Evolutionary conservation across 2,797 vertebrate species (phyloP).

Genomic region (Enteromius viviparus): DNA sequence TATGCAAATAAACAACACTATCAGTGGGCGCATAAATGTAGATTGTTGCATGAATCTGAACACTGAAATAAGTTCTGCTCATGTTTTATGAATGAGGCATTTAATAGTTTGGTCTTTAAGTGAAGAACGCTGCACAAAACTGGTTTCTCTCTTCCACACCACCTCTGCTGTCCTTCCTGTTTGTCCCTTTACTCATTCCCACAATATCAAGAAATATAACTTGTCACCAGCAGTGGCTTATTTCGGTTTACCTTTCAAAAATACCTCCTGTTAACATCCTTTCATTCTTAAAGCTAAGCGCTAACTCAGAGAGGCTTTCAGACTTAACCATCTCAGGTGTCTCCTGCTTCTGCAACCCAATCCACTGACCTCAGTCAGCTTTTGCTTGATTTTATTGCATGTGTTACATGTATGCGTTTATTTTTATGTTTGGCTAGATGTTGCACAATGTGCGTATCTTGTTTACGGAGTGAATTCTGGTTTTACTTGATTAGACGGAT

Average conservation of each 20-base stretch:
- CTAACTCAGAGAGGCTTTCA: conserved; percentile 51
- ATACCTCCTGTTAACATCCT: conserved; percentile 51
- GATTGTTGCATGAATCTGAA: background rate
- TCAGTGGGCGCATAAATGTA: background rate
- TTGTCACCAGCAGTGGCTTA: conserved; percentile 30
- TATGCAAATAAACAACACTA: no score
- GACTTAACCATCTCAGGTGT: conserved; percentile 35
- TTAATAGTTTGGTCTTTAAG: conserved; percentile 15
- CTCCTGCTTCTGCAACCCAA: conserved; percentile 23
- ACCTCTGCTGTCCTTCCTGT: conserved; percentile 53
- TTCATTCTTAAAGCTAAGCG: conserved; percentile 53
- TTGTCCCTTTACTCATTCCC: conserved; percentile 29
- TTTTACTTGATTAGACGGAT: conserved; percentile 1
- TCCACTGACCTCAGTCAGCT: conserved; percentile 36
- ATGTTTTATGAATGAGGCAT: conserved; percentile 25
- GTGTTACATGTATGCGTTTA: conserved; percentile 34
- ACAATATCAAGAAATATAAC: conserved; percentile 35
- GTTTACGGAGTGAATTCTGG: conserved; percentile 3
- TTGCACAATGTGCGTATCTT: background rate
- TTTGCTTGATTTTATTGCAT: conserved; percentile 34
- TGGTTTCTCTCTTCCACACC: conserved; percentile 13
- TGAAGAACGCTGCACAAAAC: conserved; percentile 23
- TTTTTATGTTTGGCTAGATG: background rate
- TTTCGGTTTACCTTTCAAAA: conserved; percentile 49
- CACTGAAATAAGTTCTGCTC: background rate